Conservation (phyloP, 2,888 invertebrate species). For the Caenorhabditis wallacei region DNA sequence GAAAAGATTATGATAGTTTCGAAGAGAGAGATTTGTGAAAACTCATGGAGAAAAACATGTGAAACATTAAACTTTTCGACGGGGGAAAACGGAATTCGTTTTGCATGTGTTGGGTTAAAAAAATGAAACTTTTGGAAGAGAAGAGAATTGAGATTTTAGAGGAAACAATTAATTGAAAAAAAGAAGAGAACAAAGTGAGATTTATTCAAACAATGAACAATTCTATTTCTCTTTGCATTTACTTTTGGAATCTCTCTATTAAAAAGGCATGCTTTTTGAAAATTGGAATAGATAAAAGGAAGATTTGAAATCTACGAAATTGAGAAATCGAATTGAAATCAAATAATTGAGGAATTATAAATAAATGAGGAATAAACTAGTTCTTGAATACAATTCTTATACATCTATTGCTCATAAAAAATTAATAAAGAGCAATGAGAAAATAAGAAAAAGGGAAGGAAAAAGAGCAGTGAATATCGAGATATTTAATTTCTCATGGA, state of each 20-base stretch:
- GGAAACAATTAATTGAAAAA: neutral
- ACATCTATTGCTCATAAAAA: neutral
- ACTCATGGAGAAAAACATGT: neutral
- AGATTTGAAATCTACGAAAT: no score
- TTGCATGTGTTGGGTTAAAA: no score
- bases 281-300: neutral
- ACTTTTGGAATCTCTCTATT: neutral
- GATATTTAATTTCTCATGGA: neutral
- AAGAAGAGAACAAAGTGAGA: neutral
- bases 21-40: neutral
- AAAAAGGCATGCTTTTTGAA: neutral
- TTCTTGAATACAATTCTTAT: neutral
- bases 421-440: neutral
- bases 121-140: neutral
- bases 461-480: slow-evolving; percentile 6
- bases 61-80: neutral
- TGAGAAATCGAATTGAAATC: no score
- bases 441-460: neutral
- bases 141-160: neutral
- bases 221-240: neutral
- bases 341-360: neutral
- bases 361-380: slow-evolving; percentile 1
- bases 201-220: slow-evolving; percentile 2
- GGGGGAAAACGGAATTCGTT: neutral
- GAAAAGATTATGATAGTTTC: slow-evolving; percentile 1